Evolutionary conservation across 2,113 vertebrate genomes (phyloP).

Genomic region (Fregetta grallaria): DNA sequence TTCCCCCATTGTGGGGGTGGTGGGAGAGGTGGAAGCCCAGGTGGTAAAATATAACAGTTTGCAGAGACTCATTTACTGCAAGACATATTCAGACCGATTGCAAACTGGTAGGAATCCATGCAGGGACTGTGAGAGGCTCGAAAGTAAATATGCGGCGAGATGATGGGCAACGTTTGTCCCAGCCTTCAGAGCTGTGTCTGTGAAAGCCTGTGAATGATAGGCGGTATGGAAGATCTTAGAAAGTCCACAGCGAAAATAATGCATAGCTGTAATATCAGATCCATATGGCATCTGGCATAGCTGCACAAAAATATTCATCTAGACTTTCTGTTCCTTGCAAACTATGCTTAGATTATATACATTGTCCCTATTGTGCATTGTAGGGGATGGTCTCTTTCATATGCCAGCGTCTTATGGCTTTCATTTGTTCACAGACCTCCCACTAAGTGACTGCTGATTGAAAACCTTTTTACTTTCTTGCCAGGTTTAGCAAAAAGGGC

Average conservation of each 20-base stretch:
- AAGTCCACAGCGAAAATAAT: background rate
- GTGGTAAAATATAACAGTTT: background rate
- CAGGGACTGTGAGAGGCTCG: background rate
- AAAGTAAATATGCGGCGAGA: background rate
- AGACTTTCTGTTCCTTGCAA: background rate
- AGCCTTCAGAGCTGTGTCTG: background rate
- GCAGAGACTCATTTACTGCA: background rate
- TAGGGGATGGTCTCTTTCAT: slow-evolving; percentile 36
- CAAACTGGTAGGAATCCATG: background rate
- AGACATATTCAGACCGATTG: accelerated
- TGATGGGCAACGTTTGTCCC: background rate
- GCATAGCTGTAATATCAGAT: background rate
- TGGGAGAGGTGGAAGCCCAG: background rate
- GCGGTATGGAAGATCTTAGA: background rate
- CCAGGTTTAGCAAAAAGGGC: slow-evolving; percentile 59
- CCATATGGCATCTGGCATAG: background rate
- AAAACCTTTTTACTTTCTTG: slow-evolving; percentile 61
- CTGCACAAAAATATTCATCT: background rate
- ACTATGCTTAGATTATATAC: background rate
- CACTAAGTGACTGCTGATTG: slow-evolving; percentile 60
- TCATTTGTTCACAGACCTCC: slow-evolving; percentile 67
- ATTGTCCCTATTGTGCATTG: slow-evolving; percentile 46
- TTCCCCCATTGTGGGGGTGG: background rate
- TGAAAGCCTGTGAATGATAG: background rate
- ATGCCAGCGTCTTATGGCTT: slow-evolving; percentile 44